Evolutionary conservation across 2,797 vertebrate genomes (phyloP).

Genomic region (Notoglanidium macrostoma): DNA sequence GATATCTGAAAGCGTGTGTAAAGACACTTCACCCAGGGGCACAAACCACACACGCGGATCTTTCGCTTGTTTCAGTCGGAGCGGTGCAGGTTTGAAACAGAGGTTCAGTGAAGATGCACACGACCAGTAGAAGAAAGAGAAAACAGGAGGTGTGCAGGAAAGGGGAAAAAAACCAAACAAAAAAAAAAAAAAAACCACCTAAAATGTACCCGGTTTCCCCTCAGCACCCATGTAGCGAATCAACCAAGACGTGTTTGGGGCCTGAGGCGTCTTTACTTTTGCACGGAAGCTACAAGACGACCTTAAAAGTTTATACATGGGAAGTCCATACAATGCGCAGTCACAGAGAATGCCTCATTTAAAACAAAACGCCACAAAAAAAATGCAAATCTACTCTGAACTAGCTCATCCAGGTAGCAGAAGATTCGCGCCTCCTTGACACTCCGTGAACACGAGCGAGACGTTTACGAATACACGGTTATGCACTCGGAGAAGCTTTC

Average conservation of each 20-base stretch:
- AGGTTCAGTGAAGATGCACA: not conserved
- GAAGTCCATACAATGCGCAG: not conserved
- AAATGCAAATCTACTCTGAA: not conserved
- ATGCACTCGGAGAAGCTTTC: not conserved
- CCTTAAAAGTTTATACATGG: not conserved
- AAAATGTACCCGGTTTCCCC: not conserved
- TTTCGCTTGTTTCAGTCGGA: not conserved
- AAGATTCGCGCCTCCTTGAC: not conserved
- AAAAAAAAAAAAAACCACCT: not conserved
- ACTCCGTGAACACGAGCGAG: too few species aligned
- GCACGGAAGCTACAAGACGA: not conserved
- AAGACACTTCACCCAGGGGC: conserved; percentile 9
- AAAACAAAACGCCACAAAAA: too few species aligned
- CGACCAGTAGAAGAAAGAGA: too few species aligned
- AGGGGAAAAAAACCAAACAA: not conserved
- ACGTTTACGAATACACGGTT: too few species aligned
- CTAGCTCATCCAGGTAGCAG: not conserved
- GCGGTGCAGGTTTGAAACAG: not conserved
- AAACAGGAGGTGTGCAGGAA: too few species aligned
- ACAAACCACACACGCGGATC: not conserved
- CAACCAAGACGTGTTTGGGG: not conserved
- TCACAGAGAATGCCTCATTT: too few species aligned
- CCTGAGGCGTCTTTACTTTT: not conserved
- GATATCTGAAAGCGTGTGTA: not conserved
- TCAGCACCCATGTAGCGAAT: not conserved